Evolutionary conservation across 2,113 vertebrate species (phyloP), one percentile per base, ranked within the genome.

Genomic region (Excalfactoria chinensis): DNA sequence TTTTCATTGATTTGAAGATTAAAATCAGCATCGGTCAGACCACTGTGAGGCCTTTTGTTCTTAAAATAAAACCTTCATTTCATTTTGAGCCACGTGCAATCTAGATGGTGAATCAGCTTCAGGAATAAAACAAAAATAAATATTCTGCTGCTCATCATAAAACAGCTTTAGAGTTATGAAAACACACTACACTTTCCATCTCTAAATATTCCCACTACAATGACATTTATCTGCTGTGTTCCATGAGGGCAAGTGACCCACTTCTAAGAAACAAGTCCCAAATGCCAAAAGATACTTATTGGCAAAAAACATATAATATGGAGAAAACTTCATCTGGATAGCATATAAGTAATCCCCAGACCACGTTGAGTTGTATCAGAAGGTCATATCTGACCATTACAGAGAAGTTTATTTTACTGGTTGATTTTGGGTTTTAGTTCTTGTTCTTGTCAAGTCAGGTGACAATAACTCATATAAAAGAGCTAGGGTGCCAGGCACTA

Each of bases 101-200:
- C 46, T 83, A 60, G 46, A 71, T 46, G 35, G 82, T 88, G 63
- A 96, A 68, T 94, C 87, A 95, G 59, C 89, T 94, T 76, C 80
- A 74, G 84, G 59, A 93, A 75, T 66, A 75, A 94, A 84, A 90
- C 46, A 83, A 76, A 92, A 89, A 70, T 87, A 87, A 79, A 68
- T 63, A 91, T 89, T 93, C 80, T 83, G 71, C 58, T 91, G 35
- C 67, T 95, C 89, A 93, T 95, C 64, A 81, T 63, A 83, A 76
- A 37, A 79, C 15, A 88, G 74, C 46, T 86, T 89, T 63, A 93
- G 86, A 13, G 22, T n/a, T 62, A 64, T 18, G 20, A 89, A 93
- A 97, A 95, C 76, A 63, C 49, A 78, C 30, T 56, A 48, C 17
- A 48, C 63, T 60, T 86, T 93, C 89, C 87, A 49, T 40, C 72